A percentile compares a stretch with the other conserved stretches of the same genome.
phyloP scores from a whole-genome alignment of 2,113 vertebrate species.

The Platysteira castanea region DNA sequence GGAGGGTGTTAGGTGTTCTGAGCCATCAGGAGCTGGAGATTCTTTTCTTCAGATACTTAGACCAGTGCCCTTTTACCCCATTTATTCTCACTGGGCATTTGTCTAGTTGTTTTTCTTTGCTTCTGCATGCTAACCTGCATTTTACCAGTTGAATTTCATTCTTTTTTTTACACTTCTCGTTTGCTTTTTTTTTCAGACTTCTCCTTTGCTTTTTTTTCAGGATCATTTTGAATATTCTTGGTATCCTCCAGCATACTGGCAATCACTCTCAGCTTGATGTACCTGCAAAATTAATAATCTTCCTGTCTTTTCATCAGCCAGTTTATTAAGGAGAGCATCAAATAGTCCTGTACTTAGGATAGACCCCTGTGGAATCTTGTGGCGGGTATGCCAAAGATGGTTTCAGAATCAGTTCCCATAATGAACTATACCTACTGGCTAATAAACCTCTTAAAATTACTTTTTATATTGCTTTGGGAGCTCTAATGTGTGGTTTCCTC shows the following conservation, averaged over 20 bases:
- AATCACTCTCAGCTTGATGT: background rate
- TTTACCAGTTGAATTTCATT: background rate
- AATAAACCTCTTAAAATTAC: background rate
- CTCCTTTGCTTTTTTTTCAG: background rate
- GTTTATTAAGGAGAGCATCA: background rate
- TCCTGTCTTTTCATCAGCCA: background rate
- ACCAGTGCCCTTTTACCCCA: background rate
- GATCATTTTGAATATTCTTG: background rate
- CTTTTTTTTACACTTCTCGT: background rate
- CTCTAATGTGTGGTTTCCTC: background rate
- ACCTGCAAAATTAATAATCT: conserved; percentile 3
- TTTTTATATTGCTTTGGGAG: conserved; percentile 6
- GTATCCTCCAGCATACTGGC: background rate
- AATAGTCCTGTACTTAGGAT: background rate
- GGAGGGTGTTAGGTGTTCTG: background rate
- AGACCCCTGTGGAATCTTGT: background rate
- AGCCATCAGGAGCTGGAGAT: background rate
- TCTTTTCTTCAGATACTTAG: background rate
- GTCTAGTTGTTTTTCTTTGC: background rate
- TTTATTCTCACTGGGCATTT: background rate
- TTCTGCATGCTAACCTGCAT: background rate
- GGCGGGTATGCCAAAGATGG: background rate
- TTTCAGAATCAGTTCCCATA: background rate
- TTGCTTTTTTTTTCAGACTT: background rate
- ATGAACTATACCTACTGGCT: background rate